Evolutionary conservation across 2,888 invertebrate genomes (phyloP).

Genomic region (Dendrolimus pini): DNA sequence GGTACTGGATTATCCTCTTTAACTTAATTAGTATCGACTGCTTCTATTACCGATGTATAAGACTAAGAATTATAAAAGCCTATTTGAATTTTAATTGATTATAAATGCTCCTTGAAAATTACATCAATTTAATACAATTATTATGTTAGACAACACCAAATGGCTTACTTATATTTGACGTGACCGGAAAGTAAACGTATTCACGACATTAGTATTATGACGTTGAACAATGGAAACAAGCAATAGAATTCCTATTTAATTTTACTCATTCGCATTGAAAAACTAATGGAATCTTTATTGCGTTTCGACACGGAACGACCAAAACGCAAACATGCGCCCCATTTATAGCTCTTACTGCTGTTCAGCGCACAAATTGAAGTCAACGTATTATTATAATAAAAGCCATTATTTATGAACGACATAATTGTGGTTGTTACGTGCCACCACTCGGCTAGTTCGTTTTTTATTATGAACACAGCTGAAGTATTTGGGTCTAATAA

Average conservation of each 20-base stretch:
- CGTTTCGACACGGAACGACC: constrained; percentile 48
- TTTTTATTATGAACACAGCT: not conserved
- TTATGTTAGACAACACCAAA: not conserved
- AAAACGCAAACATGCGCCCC: constrained; percentile 40
- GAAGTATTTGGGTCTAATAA: not conserved
- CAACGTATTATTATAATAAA: constrained; percentile 1
- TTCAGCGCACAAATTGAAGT: constrained; percentile 2
- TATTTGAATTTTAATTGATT: too few species aligned
- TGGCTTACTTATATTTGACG: not conserved
- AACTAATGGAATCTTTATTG: constrained; percentile 53
- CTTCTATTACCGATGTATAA: not conserved
- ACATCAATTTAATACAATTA: not conserved
- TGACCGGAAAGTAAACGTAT: not conserved
- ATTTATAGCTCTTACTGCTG: constrained; percentile 16
- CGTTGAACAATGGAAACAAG: constrained; percentile 28
- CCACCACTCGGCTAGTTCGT: not conserved
- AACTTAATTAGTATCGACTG: constrained; percentile 6
- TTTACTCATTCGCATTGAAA: constrained; percentile 47
- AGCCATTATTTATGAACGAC: not conserved
- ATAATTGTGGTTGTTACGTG: constrained; percentile 9
- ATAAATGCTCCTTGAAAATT: not conserved
- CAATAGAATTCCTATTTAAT: constrained; percentile 36
- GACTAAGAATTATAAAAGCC: too few species aligned
- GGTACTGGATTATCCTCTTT: too few species aligned
- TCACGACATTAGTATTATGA: not conserved